Base-by-base conservation (phyloP, 2,888 invertebrate species). In the Ochropacha duplaris region DNA sequence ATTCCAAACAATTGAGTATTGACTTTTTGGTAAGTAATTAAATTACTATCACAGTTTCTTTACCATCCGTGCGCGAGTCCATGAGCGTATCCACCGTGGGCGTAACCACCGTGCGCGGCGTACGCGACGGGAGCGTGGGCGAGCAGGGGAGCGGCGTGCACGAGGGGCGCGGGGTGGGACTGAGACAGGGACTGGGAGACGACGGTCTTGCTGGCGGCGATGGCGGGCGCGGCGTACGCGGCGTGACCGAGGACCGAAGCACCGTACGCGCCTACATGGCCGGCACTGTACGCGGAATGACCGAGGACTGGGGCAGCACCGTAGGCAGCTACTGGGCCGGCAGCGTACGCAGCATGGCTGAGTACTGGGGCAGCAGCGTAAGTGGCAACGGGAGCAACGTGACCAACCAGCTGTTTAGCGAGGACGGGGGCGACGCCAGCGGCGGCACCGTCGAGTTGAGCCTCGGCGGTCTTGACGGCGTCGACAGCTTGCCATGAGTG, bases 401-500 rank as follows among this genome's bases (percentile, higher is more conserved):
- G 88, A 2, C 90, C 92, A 58, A 76, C 92, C 62, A 92, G 71
- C 71, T 91, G 89, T 73, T 91, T 90, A 73, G 92, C 91, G 56
- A 91, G 78, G 44, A 87, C 76, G 68, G 92, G 92, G 57, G 92
- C 91, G 28, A 80, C 90, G 57, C 90, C 92, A 39, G 92, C 92
- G 74, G 92, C 89, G 69, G 90, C 90, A 58, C 92, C 92, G 75
- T 92, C 92, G 55, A 89, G 65, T 67, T 88, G 86, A 68, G 92
- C 92, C 71, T 89, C 83, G 1, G 76, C 85, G 78, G 92, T 92
- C 81, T 90, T 86, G 58, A 79, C 91, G 63, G 92, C 90, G 65
- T 92, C 92, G 44, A 91, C 83, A 44, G 88, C 87, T 68, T 89
- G 90, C 90, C 92, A 92, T 22, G 89, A 88, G 84, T 92, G 87